Percentiles rank a stretch among this genome's conserved stretches.
Conservation (phyloP, 2,113 vertebrate species). For the Psophia crepitans region DNA sequence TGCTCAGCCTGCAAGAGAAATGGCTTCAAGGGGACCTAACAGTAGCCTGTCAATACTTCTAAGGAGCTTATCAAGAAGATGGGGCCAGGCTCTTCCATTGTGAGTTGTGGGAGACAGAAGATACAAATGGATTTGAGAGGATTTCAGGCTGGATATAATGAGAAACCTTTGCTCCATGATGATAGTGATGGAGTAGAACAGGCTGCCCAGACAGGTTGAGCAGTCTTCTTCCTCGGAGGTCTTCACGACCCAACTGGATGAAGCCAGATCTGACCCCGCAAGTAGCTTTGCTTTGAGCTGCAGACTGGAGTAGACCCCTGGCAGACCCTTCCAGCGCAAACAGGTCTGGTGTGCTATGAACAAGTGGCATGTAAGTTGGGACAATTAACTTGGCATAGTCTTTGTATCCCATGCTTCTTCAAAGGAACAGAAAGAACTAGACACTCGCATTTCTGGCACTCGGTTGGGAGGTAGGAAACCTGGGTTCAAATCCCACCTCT, state of each 20-base stretch:
- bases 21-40: neutral
- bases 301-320: neutral
- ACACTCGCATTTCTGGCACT: neutral
- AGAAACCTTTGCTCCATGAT: neutral
- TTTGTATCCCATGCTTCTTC: neutral
- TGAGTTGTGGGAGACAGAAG: neutral
- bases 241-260: neutral
- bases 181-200: neutral
- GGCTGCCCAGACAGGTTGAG: neutral
- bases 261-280: neutral
- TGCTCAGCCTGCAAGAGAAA: neutral
- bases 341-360: neutral
- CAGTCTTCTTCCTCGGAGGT: neutral
- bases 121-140: neutral
- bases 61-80: neutral
- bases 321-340: neutral
- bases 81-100: neutral
- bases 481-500: neutral
- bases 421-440: neutral
- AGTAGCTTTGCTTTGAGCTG: neutral
- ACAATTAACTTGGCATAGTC: too few relatives aligned
- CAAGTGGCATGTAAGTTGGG: fast-evolving
- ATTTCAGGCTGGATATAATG: neutral
- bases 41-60: neutral
- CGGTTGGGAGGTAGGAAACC: neutral